Conservation (phyloP, 2,888 invertebrate genomes). For the Pemphredon lugubris region DNA sequence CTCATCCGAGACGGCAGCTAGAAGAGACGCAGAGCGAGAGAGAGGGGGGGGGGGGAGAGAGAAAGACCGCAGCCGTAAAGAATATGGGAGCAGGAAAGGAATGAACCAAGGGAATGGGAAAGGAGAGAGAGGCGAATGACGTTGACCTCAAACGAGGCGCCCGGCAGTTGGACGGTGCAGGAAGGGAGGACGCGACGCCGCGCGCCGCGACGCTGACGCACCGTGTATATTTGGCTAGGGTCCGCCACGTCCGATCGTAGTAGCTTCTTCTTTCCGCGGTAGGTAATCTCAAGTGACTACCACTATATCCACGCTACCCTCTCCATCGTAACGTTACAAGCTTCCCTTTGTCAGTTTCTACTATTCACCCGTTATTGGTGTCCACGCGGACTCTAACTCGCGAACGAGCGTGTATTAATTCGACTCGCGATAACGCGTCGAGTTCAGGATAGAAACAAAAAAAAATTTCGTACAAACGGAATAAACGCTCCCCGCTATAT, state of each 20-base stretch:
- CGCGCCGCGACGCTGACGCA: conserved; percentile 81
- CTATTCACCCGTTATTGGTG: too few species aligned
- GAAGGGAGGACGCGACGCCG: conserved; percentile 76
- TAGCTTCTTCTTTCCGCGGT: conserved; percentile 57
- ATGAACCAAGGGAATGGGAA: conserved; percentile 50
- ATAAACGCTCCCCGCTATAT: too few species aligned
- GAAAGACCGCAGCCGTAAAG: conserved; percentile 40
- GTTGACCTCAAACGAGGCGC: conserved; percentile 79
- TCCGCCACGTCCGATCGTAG: conserved; percentile 62
- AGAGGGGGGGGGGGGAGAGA: conserved; percentile 29
- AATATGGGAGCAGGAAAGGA: conserved; percentile 47
- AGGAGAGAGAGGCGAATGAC: conserved; percentile 73
- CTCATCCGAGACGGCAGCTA: conserved; percentile 57
- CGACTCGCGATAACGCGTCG: too few species aligned
- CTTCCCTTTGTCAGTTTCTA: background rate
- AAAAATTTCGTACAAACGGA: too few species aligned
- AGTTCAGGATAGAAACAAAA: too few species aligned
- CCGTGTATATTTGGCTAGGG: conserved; percentile 79
- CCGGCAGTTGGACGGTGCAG: conserved; percentile 68
- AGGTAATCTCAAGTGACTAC: conserved; percentile 54
- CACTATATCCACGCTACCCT: conserved; percentile 27
- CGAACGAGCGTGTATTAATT: too few species aligned
- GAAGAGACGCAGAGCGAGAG: conserved; percentile 16
- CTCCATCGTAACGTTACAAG: background rate
- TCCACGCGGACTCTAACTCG: too few species aligned